Evolutionary conservation across 1,140 invertebrate species (phyloP).

Genomic region (Yoshiicerus persimilis): DNA sequence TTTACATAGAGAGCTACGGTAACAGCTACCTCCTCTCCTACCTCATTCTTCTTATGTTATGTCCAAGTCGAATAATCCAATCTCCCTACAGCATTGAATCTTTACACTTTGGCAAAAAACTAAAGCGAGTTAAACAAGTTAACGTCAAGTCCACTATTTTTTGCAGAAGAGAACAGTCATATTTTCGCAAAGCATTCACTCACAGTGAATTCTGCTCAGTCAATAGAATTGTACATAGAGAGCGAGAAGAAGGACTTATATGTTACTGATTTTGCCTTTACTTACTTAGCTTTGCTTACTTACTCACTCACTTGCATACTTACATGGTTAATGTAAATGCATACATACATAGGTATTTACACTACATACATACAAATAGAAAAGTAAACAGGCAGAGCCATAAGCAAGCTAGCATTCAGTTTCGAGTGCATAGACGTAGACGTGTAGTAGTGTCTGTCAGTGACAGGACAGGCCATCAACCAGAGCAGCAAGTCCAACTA

Average conservation of each 20-base stretch:
- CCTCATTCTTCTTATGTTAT: not conserved
- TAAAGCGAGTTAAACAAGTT: not conserved
- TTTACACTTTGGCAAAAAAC: not conserved
- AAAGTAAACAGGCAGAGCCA: not conserved
- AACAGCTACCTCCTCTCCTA: not conserved
- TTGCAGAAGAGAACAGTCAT: not conserved
- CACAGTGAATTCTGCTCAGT: not conserved
- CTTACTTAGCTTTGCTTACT: not conserved
- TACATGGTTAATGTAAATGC: not conserved
- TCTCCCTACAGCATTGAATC: not conserved
- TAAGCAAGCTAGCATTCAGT: not conserved
- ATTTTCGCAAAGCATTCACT: not conserved
- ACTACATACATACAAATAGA: not conserved
- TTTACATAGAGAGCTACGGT: no score
- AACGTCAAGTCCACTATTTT: not conserved
- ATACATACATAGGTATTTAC: not conserved
- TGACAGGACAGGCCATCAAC: not conserved
- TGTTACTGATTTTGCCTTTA: not conserved
- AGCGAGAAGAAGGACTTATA: not conserved
- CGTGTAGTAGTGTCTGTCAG: not conserved
- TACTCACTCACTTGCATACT: not conserved
- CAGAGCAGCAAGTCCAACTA: not conserved
- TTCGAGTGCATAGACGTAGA: not conserved
- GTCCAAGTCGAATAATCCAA: not conserved
- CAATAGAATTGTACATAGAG: not conserved